These are phyloP conservation scores for Icerya purchasi DNA, from an alignment of 2,888 invertebrate genomes.

Conservation along the genomic window DNA sequence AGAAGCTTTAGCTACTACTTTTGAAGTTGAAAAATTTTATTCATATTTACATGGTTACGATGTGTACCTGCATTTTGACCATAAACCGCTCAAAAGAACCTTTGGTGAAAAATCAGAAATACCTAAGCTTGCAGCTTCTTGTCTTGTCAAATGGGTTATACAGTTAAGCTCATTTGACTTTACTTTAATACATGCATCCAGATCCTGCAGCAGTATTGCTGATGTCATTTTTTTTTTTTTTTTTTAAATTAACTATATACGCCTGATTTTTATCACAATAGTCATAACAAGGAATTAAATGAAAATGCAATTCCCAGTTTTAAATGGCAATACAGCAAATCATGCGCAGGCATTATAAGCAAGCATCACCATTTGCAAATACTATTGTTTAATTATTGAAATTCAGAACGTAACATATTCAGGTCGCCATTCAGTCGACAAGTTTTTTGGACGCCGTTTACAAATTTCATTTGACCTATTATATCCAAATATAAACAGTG, in stretches of 20 bases:
- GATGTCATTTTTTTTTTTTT: conserved; percentile 13
- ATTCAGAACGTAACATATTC: conserved; percentile 7
- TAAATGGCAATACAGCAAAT: conserved; percentile 8
- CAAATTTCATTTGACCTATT: neutral
- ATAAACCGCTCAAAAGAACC: conserved; percentile 3
- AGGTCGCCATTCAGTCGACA: conserved; percentile 5
- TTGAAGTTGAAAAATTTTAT: conserved; percentile 1
- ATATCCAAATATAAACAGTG: neutral
- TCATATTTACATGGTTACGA: conserved; percentile 1
- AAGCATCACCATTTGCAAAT: conserved; percentile 1
- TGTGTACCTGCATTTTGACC: conserved; percentile 7
- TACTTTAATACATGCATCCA: conserved; percentile 4
- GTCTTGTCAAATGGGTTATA: conserved; percentile 4
- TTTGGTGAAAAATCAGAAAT: conserved; percentile 4
- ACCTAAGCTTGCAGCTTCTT: conserved; percentile 4
- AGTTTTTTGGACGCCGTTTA: neutral
- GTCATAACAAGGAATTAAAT: conserved; percentile 15
- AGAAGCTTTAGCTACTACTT: conserved; percentile 3
- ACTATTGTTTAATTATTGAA: conserved; percentile 9
- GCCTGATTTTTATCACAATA: conserved; percentile 15
- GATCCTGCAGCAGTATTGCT: conserved; percentile 2
- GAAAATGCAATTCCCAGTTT: conserved; percentile 13
- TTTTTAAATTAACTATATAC: conserved; percentile 12
- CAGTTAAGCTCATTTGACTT: conserved; percentile 8
- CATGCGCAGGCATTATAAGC: neutral